Base-by-base conservation (phyloP, 2,888 invertebrate species). In the Cheilosia impressa region DNA sequence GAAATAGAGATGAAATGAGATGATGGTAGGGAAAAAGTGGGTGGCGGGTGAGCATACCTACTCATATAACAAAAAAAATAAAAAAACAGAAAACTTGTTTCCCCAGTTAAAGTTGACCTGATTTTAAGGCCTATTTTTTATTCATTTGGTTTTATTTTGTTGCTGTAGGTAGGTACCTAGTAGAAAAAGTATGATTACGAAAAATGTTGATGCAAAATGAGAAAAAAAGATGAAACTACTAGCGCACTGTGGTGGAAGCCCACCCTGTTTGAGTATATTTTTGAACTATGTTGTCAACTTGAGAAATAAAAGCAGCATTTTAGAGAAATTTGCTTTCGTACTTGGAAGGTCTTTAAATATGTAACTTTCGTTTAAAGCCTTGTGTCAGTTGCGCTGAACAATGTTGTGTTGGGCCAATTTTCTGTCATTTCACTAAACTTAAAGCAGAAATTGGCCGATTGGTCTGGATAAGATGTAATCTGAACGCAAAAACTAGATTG, bases 21-120 rank as follows among this genome's bases (percentile, higher is more conserved):
- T 65, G 79, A 79, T 58, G 50, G 60, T 75, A 66, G 53, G 68
- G 65, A 77, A 65, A 47, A 41, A 2, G 45, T 52, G 43, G 76
- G 55, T 66, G 65, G 72, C 52, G 66, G 68, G 62, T 57, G 50
- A 58, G 53, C n/a, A 75, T 66, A 13, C 38, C 38, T 13, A 58
- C 63, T 72, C 57, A 22, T 58, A 58, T 41, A 43, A 4, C 27
- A 27, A 27, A 27, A 27, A 27, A 27, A 5, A 27, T n/a, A n/a
- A n/a, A 27, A 27, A 45, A 43, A 34, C 17, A 34, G 43, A 66
- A 71, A 65, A 62, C 41, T 84, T 69, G 52, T 72, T 81, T 85
- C 72, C 71, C 75, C 68, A 81, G 85, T 85, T 81, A 63, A 85
- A 80, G 81, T 85, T 85, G 85, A 85, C 85, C 85, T 85, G 81